phyloP scores from a whole-genome alignment of 2,113 vertebrate species.

The Oncorhynchus mykiss region DNA sequence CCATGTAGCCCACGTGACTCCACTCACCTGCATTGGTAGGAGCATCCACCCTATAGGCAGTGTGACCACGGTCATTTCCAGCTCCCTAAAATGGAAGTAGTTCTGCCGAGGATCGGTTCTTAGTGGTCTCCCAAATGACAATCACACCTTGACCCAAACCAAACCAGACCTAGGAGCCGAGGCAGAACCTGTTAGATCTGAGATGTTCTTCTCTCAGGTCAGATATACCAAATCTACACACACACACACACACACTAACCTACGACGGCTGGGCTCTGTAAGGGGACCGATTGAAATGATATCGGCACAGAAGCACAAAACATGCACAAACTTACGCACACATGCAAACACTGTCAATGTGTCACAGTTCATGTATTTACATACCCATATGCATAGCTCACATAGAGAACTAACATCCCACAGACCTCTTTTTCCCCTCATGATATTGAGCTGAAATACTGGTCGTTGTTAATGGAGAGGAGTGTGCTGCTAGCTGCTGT shows the following conservation, averaged over 20 bases:
- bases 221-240: slow-evolving; percentile 11
- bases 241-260: slow-evolving; percentile 11
- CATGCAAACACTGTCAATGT: not conserved
- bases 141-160: slow-evolving; percentile 62
- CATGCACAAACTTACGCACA: too few species aligned
- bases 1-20: not conserved
- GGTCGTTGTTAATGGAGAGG: slow-evolving; percentile 20
- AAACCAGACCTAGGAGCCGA: slow-evolving; percentile 58
- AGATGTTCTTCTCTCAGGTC: slow-evolving; percentile 2
- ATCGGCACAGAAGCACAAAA: not conserved
- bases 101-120: slow-evolving; percentile 54
- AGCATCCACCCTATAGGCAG: too few species aligned
- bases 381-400: not conserved
- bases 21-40: not conserved
- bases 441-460: too few species aligned
- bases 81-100: slow-evolving; percentile 18
- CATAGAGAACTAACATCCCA: not conserved
- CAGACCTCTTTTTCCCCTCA: not conserved
- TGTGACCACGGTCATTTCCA: too few species aligned
- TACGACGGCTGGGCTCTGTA: slow-evolving; percentile 29
- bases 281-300: not conserved
- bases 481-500: slow-evolving; percentile 2
- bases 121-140: slow-evolving; percentile 62
- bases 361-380: not conserved
- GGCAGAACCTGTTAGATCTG: slow-evolving; percentile 37